Conservation (phyloP, 2,888 invertebrate species). For the Acanthosepion lycidas region DNA sequence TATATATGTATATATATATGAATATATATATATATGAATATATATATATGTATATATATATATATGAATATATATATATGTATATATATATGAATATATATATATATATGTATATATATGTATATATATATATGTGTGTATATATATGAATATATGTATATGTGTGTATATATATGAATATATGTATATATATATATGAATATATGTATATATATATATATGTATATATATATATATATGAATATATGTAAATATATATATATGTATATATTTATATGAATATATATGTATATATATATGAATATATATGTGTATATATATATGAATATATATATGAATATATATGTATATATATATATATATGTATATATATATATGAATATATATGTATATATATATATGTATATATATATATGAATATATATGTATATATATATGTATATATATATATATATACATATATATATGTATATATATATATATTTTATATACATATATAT, state of each 20-base stretch:
- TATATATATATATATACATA: neutral
- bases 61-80: neutral
- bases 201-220: slow-evolving; percentile 33
- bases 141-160: neutral
- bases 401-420: neutral
- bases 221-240: neutral
- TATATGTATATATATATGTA: neutral
- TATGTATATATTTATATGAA: neutral
- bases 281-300: neutral
- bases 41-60: too few species aligned
- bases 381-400: neutral
- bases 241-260: neutral
- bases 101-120: neutral
- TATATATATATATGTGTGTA: neutral
- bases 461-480: neutral
- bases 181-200: neutral
- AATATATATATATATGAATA: too few species aligned
- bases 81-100: neutral
- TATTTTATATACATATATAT: neutral
- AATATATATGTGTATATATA: neutral
- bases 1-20: too few species aligned
- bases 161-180: neutral
- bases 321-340: neutral
- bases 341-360: neutral
- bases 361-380: neutral